Evolutionary conservation across 2,888 invertebrate species (phyloP).

Genomic region (Prenolepis imparis): DNA sequence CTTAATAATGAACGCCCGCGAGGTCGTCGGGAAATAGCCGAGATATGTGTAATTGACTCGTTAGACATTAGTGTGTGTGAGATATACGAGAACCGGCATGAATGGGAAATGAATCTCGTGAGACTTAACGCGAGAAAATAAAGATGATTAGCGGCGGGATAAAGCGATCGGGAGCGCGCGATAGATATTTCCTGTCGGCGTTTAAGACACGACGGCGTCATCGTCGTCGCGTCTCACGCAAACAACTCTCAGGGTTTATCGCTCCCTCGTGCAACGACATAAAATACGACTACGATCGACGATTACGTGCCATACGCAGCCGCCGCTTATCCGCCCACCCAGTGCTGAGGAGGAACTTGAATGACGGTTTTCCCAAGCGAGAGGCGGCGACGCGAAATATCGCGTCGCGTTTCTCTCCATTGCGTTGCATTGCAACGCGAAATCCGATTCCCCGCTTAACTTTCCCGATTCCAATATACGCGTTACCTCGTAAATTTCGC

Average conservation of each 20-base stretch:
- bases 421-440: neutral
- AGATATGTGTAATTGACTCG: slow-evolving; percentile 64
- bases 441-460: slow-evolving; percentile 9
- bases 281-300: slow-evolving; percentile 37
- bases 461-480: neutral
- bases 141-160: slow-evolving; percentile 49
- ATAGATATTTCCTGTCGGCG: slow-evolving; percentile 60
- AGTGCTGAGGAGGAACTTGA: slow-evolving; percentile 67
- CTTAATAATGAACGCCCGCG: slow-evolving; percentile 20
- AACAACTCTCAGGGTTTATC: slow-evolving; percentile 52
- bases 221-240: slow-evolving; percentile 29
- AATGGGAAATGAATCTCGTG: slow-evolving; percentile 66
- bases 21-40: neutral
- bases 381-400: slow-evolving; percentile 1
- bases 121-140: slow-evolving; percentile 57
- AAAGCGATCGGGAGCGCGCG: slow-evolving; percentile 53
- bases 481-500: slow-evolving; percentile 19
- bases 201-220: slow-evolving; percentile 1
- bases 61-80: slow-evolving; percentile 20
- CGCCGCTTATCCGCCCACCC: slow-evolving; percentile 59
- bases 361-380: slow-evolving; percentile 41
- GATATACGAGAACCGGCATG: slow-evolving; percentile 58
- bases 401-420: neutral
- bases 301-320: slow-evolving; percentile 2
- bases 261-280: slow-evolving; percentile 20